These are phyloP conservation scores for Metaphire vulgaris DNA, from an alignment of 1,140 invertebrate species.

Conservation along the genomic window DNA sequence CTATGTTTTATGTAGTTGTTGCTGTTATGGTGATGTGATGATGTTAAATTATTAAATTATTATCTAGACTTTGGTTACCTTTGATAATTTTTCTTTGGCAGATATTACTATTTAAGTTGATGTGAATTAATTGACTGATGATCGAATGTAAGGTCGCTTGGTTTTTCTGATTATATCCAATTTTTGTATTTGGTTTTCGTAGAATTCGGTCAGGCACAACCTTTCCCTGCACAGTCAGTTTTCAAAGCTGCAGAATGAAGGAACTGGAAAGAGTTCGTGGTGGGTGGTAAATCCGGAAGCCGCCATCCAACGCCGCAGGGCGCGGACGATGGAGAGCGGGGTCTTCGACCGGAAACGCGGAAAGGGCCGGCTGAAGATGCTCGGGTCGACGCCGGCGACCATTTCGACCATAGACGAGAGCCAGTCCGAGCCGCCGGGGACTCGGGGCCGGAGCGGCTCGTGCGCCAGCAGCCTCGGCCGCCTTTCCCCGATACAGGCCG, in stretches of 20 bases:
- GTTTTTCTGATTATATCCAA: too few relatives aligned
- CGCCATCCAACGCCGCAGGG: not conserved
- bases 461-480: not conserved
- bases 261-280: conserved; percentile 98
- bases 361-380: not conserved
- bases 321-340: not conserved
- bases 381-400: not conserved
- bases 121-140: too few relatives aligned
- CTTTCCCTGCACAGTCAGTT: conserved; percentile 97
- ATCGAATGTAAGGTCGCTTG: too few relatives aligned
- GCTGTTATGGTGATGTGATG: too few relatives aligned
- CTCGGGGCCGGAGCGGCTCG: not conserved
- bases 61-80: too few relatives aligned
- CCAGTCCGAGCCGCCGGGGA: not conserved
- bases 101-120: too few relatives aligned
- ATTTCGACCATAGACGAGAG: not conserved
- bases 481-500: not conserved
- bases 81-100: too few relatives aligned
- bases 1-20: too few relatives aligned
- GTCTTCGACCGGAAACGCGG: not conserved
- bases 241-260: conserved; percentile 98
- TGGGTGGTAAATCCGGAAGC: conserved; percentile 84
- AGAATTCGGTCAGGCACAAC: conserved; percentile 99
- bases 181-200: conserved; percentile 58
- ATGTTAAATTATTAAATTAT: too few relatives aligned